phyloP scores from a whole-genome alignment of 2,888 invertebrate species.

The Scotopteryx bipunctaria region DNA sequence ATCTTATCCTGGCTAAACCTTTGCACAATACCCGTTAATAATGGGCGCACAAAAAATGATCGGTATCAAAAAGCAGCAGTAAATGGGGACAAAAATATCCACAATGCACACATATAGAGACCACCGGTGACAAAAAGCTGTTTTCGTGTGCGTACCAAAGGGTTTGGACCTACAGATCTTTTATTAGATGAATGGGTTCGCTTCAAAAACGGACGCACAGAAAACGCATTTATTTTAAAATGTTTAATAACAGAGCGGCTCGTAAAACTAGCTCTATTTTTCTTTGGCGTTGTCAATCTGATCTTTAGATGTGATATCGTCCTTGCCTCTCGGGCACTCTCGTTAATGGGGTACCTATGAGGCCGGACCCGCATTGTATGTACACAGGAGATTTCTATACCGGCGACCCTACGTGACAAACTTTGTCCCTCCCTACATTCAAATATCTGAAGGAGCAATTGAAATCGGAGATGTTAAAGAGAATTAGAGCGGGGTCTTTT shows the following conservation, averaged over 20 bases:
- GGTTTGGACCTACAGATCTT: conserved; percentile 70
- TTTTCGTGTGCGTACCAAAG: conserved; percentile 68
- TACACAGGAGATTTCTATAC: conserved; percentile 69
- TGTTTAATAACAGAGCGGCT: conserved; percentile 80
- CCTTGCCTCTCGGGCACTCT: conserved; percentile 73
- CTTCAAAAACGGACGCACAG: conserved; percentile 67
- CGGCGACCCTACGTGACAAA: conserved; percentile 81
- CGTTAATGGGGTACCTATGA: conserved; percentile 81
- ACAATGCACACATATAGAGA: conserved; percentile 62
- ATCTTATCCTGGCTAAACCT: conserved; percentile 79
- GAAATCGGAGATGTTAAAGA: conserved; percentile 83
- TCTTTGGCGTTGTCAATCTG: conserved; percentile 75
- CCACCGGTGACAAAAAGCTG: conserved; percentile 67
- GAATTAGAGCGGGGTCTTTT: conserved; percentile 82
- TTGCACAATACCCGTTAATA: conserved; percentile 77
- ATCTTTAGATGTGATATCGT: conserved; percentile 77
- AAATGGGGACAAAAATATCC: conserved; percentile 74
- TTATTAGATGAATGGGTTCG: conserved; percentile 60
- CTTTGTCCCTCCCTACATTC: conserved; percentile 82
- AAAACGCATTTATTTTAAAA: conserved; percentile 71
- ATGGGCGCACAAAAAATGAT: conserved; percentile 78
- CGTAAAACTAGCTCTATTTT: conserved; percentile 74
- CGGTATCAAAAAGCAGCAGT: conserved; percentile 75
- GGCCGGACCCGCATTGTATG: conserved; percentile 78
- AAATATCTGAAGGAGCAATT: conserved; percentile 84